These are phyloP conservation scores for Epizoanthus stellaris DNA, from an alignment of 92 coral and sea anemone genomes.

Conservation along the genomic window DNA sequence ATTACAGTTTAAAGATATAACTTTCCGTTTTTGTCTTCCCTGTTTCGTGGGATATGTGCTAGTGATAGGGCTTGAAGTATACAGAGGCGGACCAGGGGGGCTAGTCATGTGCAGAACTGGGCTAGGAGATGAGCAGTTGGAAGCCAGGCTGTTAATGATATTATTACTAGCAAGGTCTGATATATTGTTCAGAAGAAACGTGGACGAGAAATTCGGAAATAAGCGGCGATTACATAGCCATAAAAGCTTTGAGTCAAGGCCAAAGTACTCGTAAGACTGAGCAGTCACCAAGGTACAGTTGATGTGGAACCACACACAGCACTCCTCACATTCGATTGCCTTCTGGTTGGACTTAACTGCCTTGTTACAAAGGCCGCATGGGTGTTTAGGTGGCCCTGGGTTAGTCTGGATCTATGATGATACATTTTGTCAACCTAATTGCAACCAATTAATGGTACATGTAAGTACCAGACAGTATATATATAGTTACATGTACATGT, in stretches of 20 bases:
- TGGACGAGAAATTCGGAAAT: no score
- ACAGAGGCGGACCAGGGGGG: not conserved
- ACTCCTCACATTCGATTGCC: not conserved
- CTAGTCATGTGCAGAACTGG: no score
- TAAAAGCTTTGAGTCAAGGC: not conserved
- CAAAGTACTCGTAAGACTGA: not conserved
- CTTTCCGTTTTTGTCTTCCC: not conserved
- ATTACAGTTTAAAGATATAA: not conserved
- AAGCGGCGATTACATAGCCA: no score
- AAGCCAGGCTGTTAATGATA: no score
- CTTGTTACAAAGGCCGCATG: not conserved
- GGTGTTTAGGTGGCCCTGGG: not conserved
- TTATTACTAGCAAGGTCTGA: no score
- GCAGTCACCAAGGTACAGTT: not conserved
- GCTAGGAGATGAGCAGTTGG: no score
- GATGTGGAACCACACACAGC: not conserved
- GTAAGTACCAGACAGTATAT: no score
- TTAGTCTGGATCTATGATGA: not conserved
- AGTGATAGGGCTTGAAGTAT: not conserved
- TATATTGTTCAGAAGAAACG: not conserved
- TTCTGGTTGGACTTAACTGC: not conserved
- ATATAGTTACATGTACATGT: no score
- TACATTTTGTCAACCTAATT: no score
- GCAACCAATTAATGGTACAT: no score
- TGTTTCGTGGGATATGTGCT: not conserved